Conservation (phyloP, 2,113 vertebrate species). For the Etia nguti region DNA sequence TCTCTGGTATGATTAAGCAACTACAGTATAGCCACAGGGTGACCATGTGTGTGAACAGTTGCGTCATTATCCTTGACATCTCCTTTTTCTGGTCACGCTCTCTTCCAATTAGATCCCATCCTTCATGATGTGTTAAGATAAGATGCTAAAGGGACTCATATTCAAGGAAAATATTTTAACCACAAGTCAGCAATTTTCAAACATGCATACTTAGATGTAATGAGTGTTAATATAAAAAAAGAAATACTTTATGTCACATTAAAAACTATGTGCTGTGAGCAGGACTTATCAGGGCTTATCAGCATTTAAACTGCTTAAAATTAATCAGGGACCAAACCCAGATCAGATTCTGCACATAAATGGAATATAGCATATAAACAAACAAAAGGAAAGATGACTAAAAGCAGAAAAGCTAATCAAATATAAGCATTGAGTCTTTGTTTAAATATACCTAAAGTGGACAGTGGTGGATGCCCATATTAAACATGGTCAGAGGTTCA, state of each 20-base stretch:
- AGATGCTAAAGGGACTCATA: background rate
- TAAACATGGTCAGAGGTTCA: background rate
- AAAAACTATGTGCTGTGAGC: background rate
- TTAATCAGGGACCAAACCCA: background rate
- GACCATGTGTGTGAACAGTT: background rate
- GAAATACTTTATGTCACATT: background rate
- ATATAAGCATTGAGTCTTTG: background rate
- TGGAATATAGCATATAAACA: background rate
- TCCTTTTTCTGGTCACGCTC: background rate
- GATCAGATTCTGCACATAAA: background rate
- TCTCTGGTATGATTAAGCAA: background rate
- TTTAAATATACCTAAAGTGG: background rate
- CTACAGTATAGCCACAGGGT: background rate
- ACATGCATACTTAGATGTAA: background rate
- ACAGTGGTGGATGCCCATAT: background rate
- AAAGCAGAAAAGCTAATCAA: background rate
- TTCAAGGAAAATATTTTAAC: conserved; percentile 3
- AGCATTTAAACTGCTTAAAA: background rate
- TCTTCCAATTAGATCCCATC: conserved; percentile 25
- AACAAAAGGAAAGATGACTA: background rate
- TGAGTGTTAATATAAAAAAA: background rate
- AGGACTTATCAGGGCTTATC: background rate
- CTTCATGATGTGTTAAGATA: conserved; percentile 38
- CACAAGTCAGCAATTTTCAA: background rate
- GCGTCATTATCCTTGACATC: conserved; percentile 37